Evolutionary conservation across 1,140 invertebrate species (phyloP).

Genomic region (Rhopalosiphum maidis): DNA sequence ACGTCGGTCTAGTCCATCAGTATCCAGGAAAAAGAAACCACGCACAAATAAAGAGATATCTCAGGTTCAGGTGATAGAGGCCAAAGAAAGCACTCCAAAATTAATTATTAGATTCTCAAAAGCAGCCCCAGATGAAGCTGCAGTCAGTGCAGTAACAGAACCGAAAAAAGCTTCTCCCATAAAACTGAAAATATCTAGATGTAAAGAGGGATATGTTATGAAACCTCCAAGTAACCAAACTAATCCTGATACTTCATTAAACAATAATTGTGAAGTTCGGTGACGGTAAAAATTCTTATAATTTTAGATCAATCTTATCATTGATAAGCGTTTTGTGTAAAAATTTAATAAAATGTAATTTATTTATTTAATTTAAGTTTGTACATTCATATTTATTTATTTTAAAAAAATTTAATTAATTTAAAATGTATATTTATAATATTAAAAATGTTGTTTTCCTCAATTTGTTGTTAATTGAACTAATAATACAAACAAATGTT

Average conservation of each 20-base stretch:
- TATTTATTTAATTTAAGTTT: conserved; percentile 54
- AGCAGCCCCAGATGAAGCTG: conserved; percentile 59
- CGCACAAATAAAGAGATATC: conserved; percentile 58
- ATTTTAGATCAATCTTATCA: conserved; percentile 51
- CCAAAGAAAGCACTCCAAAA: conserved; percentile 70
- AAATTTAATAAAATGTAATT: conserved; percentile 44
- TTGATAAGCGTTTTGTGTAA: conserved; percentile 27
- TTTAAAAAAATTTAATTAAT: conserved; percentile 42
- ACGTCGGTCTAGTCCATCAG: conserved; percentile 56
- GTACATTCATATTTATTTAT: conserved; percentile 52
- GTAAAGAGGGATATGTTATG: conserved; percentile 73
- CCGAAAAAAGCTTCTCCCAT: conserved; percentile 77
- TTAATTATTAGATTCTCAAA: conserved; percentile 66
- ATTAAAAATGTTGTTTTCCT: conserved; percentile 56
- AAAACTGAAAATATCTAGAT: conserved; percentile 80
- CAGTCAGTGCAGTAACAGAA: conserved; percentile 35
- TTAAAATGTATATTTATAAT: conserved; percentile 46
- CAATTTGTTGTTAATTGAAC: conserved; percentile 47
- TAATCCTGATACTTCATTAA: conserved; percentile 65
- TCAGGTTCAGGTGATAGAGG: conserved; percentile 63
- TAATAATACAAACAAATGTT: conserved; percentile 47
- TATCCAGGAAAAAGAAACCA: conserved; percentile 67
- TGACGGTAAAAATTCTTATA: conserved; percentile 65
- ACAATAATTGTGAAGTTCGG: conserved; percentile 85
- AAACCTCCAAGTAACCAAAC: conserved; percentile 62